phyloP scores from a whole-genome alignment of 2,888 invertebrate species.

The Lamproptera curius region DNA sequence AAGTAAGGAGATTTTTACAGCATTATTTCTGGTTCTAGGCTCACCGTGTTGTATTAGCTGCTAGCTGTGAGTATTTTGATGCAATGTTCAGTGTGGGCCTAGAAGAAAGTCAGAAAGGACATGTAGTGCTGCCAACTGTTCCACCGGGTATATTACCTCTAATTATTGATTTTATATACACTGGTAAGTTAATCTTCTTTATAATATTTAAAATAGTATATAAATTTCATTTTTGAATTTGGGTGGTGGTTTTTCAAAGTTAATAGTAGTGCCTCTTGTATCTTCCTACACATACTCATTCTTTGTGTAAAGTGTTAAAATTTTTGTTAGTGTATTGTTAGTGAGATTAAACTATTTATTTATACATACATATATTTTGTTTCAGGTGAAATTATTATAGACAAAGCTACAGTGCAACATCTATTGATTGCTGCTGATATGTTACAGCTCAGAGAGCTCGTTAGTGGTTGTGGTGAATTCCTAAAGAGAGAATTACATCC shows the following conservation, averaged over 20 bases:
- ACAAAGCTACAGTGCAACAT: slow-evolving; percentile 91
- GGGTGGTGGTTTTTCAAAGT: no score
- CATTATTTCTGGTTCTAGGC: slow-evolving; percentile 71
- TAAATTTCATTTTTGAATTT: no score
- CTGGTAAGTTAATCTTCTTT: slow-evolving; percentile 82
- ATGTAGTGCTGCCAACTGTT: slow-evolving; percentile 89
- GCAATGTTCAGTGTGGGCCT: slow-evolving; percentile 95
- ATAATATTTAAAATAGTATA: no score
- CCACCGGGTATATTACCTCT: slow-evolving; percentile 85
- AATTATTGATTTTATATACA: slow-evolving; percentile 92
- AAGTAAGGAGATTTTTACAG: no score
- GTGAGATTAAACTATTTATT: slow-evolving; percentile 1
- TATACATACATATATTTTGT: neutral
- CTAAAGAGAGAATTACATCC: slow-evolving; percentile 90
- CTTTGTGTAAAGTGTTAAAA: no score
- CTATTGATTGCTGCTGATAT: slow-evolving; percentile 94
- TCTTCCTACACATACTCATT: no score
- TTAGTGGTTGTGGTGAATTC: slow-evolving; percentile 90
- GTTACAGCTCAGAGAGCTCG: slow-evolving; percentile 89
- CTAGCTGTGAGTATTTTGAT: slow-evolving; percentile 94
- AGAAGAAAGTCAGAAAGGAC: slow-evolving; percentile 88
- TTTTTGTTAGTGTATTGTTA: slow-evolving; percentile 1
- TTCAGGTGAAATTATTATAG: slow-evolving; percentile 81
- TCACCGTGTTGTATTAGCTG: slow-evolving; percentile 91
- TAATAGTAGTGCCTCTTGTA: no score